Evolutionary conservation across 2,797 vertebrate genomes (phyloP), one percentile per base, ranked within the genome.

Genomic region (Aselliscus stoliczkanus): DNA sequence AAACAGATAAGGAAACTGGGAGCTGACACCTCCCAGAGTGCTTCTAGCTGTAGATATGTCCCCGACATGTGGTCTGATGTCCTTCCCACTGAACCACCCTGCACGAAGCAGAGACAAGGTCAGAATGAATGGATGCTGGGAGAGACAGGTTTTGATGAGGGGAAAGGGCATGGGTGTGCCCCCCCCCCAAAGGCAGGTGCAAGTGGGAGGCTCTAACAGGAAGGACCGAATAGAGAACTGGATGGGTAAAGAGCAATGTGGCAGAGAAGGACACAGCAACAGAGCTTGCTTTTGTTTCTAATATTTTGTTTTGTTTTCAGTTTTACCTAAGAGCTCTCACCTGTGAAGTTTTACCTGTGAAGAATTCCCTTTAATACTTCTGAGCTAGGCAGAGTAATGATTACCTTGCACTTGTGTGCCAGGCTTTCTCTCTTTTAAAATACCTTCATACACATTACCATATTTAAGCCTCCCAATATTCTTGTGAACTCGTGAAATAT

Each of bases 391-490:
- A 91, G n/a, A 76, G 37, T 72, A 31, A 93, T 56, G 50, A 34
- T 56, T 50, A 37, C 14, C 34, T 60, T 44, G 25, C 6, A 52
- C 34, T 52, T 85, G 9, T 37, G 14, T 37, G 14, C 58, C 84
- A 76, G 54, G 18, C 21, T 85, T 50, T 85, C 42, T 75, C 62
- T 60, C 70, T 90, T 79, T 50, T 34, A 69, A 95, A 72, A 85
- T 42, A 62, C 34, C 34, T 67, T 88, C 25, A 60, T 15, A 56
- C 37, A 67, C 15, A 9, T 44, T 84, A 47, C 18, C n/a, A 31
- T 56, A 75, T 15, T 82, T 67, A 25, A 92, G n/a, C 29, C 10
- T 80, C 20, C 34, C n/a, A 62, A 64, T 37, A 80, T n/a, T 52
- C 39, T 56, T 75, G 25, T 44, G n/a, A 92, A 76, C n/a, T 70